Conservation (phyloP, 1,140 invertebrate genomes). For the Diorhabda sublineata region DNA sequence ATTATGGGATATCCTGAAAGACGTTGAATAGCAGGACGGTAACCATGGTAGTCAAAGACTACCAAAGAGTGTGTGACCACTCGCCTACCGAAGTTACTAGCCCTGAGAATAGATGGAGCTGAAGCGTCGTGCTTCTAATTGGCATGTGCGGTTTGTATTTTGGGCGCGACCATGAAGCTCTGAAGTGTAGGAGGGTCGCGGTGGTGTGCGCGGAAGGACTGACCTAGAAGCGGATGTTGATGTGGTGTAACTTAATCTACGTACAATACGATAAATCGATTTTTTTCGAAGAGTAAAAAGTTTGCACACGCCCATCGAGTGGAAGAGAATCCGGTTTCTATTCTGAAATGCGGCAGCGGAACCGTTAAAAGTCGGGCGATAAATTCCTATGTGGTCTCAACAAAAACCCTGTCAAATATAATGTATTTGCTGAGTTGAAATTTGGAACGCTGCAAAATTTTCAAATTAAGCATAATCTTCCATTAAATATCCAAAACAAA, state of each 20-base stretch:
- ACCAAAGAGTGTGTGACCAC: too few species aligned
- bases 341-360: constrained; percentile 71
- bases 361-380: constrained; percentile 59
- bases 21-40: too few species aligned
- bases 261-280: background rate
- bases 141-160: constrained; percentile 28
- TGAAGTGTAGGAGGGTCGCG: background rate
- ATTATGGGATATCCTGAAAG: too few species aligned
- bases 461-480: too few species aligned
- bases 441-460: too few species aligned
- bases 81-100: too few species aligned
- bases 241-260: constrained; percentile 38
- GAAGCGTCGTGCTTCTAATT: constrained; percentile 49
- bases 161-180: background rate
- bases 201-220: background rate
- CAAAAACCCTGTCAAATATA: too few species aligned
- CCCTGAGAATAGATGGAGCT: constrained; percentile 73
- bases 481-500: too few species aligned
- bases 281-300: constrained; percentile 5
- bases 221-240: background rate
- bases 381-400: too few species aligned
- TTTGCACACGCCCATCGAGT: constrained; percentile 46
- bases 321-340: constrained; percentile 70
- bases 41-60: too few species aligned
- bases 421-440: too few species aligned